Conservation (phyloP, 1,140 invertebrate species). For the Bemisia tabaci region DNA sequence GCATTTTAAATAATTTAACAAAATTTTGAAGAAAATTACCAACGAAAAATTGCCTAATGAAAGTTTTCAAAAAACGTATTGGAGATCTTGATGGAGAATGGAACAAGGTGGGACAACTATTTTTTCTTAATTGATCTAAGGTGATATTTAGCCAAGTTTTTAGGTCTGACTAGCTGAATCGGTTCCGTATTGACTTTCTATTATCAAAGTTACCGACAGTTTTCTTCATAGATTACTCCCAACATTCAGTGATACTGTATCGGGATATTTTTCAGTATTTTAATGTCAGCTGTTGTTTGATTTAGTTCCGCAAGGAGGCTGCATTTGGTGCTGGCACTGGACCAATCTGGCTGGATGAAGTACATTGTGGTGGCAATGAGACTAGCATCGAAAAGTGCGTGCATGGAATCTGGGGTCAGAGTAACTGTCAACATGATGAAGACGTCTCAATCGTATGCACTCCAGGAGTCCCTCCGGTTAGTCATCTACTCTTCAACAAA, state of each 20-base stretch:
- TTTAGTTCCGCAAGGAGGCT: conserved; percentile 26
- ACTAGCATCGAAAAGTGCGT: conserved; percentile 43
- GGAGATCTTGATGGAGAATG: too few relatives aligned
- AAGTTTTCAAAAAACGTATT: too few relatives aligned
- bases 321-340: conserved; percentile 37
- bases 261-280: background rate
- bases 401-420: conserved; percentile 50
- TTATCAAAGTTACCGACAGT: too few relatives aligned
- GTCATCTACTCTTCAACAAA: too few relatives aligned
- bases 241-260: background rate
- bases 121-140: too few relatives aligned
- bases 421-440: conserved; percentile 60
- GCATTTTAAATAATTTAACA: too few relatives aligned
- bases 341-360: conserved; percentile 59
- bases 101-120: too few relatives aligned
- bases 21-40: too few relatives aligned
- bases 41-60: too few relatives aligned
- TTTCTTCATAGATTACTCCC: conserved; percentile 17
- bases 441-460: conserved; percentile 55
- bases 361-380: conserved; percentile 55
- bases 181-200: background rate
- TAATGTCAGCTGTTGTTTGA: background rate
- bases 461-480: too few relatives aligned
- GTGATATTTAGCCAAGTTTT: too few relatives aligned
- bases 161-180: too few relatives aligned